Conservation (phyloP, 2,113 vertebrate species). For the Trinectes maculatus region DNA sequence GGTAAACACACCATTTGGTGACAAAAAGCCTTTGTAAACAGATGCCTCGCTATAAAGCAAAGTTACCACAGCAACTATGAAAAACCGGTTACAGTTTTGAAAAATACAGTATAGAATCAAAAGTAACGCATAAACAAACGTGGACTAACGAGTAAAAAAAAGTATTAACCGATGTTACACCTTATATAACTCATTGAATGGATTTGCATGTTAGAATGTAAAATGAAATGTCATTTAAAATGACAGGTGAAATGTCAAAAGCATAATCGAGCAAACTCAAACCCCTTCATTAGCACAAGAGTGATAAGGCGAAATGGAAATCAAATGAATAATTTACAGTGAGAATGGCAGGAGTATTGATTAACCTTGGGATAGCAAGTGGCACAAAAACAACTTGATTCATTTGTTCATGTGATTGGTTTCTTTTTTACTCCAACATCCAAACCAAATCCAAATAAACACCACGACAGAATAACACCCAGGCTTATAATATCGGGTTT, state of each 20-base stretch:
- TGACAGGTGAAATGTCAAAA: neutral
- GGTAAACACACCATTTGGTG: slow-evolving; percentile 66
- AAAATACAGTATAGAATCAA: neutral
- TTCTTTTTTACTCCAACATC: neutral
- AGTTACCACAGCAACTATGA: slow-evolving; percentile 43
- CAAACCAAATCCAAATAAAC: neutral
- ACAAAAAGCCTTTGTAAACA: slow-evolving; percentile 45
- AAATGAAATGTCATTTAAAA: slow-evolving; percentile 7
- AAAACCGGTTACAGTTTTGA: slow-evolving; percentile 11
- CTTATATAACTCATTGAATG: neutral
- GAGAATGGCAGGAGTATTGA: slow-evolving; percentile 17
- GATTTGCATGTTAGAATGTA: slow-evolving; percentile 11
- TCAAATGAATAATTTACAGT: slow-evolving; percentile 33
- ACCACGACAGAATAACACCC: neutral
- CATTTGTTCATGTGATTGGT: slow-evolving; percentile 17
- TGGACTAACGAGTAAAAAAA: neutral
- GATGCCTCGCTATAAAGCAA: slow-evolving; percentile 56
- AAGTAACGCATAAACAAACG: slow-evolving; percentile 10
- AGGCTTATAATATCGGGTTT: neutral
- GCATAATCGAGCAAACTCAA: neutral
- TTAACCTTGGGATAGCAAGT: slow-evolving; percentile 29
- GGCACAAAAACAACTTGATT: slow-evolving; percentile 5
- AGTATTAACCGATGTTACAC: neutral
- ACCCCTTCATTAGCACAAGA: slow-evolving; percentile 14
- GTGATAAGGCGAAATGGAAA: slow-evolving; percentile 20